phyloP scores from a whole-genome alignment of 2,888 invertebrate genomes.

The Petrolisthes cinctipes region DNA sequence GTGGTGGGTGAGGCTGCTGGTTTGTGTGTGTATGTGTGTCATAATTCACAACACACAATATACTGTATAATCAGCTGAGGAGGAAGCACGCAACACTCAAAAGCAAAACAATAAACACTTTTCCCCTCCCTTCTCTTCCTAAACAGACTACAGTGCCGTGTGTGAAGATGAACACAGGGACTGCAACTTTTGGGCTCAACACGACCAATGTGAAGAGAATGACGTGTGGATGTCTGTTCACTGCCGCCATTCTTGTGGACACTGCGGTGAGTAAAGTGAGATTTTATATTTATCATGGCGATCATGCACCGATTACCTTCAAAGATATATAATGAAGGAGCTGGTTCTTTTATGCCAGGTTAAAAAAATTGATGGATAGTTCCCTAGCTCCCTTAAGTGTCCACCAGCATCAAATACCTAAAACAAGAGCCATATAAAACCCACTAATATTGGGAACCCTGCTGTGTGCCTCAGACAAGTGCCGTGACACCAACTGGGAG shows the following conservation, averaged over 20 bases:
- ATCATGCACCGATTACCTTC: too few species aligned
- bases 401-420: not conserved
- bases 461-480: not conserved
- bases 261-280: constrained; percentile 42
- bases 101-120: not conserved
- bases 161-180: constrained; percentile 56
- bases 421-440: not conserved
- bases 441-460: not conserved
- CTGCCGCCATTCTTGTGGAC: constrained; percentile 53
- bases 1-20: constrained; percentile 40
- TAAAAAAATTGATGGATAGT: not conserved
- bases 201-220: constrained; percentile 57
- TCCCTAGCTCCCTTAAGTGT: not conserved
- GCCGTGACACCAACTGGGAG: not conserved
- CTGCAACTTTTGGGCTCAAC: constrained; percentile 56
- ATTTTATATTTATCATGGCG: not conserved
- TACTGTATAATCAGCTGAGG: not conserved
- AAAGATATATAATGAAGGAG: too few species aligned
- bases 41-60: not conserved
- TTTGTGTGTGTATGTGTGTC: not conserved
- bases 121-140: not conserved
- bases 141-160: constrained; percentile 27
- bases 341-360: too few species aligned
- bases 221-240: constrained; percentile 52
- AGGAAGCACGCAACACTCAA: not conserved